Conservation (phyloP, 2,888 invertebrate species). For the Hylaea fasciaria region DNA sequence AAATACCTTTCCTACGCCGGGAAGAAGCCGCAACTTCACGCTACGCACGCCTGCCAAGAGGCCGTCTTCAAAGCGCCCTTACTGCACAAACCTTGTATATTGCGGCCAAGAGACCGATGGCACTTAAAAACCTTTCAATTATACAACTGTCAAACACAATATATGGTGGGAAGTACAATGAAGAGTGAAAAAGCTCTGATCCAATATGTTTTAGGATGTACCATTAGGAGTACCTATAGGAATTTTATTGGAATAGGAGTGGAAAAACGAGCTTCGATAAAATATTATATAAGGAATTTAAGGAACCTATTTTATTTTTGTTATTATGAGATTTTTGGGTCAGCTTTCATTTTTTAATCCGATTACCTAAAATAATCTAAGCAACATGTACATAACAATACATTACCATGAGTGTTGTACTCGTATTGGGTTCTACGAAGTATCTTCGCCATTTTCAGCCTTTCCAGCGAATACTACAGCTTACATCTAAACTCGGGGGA, state of each 20-base stretch:
- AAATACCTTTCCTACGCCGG: no score
- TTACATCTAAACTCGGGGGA: constrained; percentile 18
- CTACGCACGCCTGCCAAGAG: no score
- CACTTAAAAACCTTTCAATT: constrained; percentile 71
- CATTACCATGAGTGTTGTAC: no score
- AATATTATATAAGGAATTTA: no score
- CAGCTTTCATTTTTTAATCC: no score
- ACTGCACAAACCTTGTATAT: neutral
- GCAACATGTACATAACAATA: no score
- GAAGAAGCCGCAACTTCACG: no score
- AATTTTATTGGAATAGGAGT: neutral
- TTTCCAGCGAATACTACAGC: neutral
- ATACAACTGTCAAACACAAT: constrained; percentile 65
- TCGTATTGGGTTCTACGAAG: no score
- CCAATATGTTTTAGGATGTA: constrained; percentile 23
- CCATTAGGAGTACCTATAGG: neutral
- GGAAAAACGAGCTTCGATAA: neutral
- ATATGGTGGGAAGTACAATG: constrained; percentile 25
- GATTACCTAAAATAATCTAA: neutral
- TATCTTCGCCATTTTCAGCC: neutral
- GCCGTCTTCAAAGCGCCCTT: constrained; percentile 1
- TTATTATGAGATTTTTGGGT: neutral
- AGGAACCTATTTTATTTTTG: no score
- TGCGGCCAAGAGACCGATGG: constrained; percentile 40
- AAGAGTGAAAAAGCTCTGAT: constrained; percentile 21